A percentile compares a stretch with the other conserved stretches of the same genome.
These are phyloP conservation scores for Seladonia tumulorum DNA, from an alignment of 2,888 invertebrate species.

Conservation along the genomic window DNA sequence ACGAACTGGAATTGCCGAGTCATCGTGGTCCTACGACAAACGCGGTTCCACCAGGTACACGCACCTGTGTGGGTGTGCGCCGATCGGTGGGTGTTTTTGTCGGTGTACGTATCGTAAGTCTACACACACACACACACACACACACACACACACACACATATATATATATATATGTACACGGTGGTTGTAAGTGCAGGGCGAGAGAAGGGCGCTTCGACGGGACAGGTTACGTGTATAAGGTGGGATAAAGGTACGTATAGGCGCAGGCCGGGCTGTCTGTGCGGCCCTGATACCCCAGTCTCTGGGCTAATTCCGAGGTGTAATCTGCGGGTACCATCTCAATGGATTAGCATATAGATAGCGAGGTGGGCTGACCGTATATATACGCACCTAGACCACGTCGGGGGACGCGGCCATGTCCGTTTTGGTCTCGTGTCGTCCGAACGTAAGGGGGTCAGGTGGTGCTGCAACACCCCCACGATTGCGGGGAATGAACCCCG, in stretches of 20 bases:
- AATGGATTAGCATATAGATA: constrained; percentile 85
- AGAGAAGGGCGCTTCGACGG: constrained; percentile 65
- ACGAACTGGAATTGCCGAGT: constrained; percentile 80
- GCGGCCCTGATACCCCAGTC: constrained; percentile 79
- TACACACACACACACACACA: constrained; percentile 49
- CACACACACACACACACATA: constrained; percentile 41
- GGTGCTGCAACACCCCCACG: constrained; percentile 64
- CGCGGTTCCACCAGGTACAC: constrained; percentile 63
- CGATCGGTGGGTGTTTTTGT: constrained; percentile 10
- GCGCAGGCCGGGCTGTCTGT: constrained; percentile 72
- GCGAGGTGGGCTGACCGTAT: constrained; percentile 80
- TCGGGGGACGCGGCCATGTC: constrained; percentile 74
- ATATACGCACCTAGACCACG: constrained; percentile 75
- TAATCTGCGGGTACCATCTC: constrained; percentile 84
- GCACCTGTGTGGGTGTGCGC: constrained; percentile 47
- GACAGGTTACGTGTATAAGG: constrained; percentile 77
- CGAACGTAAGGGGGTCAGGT: constrained; percentile 69
- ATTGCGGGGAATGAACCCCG: constrained; percentile 55
- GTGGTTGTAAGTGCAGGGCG: constrained; percentile 67
- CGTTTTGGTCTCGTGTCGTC: constrained; percentile 76
- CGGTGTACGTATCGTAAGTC: constrained; percentile 21
- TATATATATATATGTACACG: not conserved
- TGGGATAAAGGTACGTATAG: constrained; percentile 78
- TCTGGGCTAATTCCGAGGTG: constrained; percentile 83
- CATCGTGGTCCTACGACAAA: constrained; percentile 70